phyloP scores from a whole-genome alignment of 2,888 invertebrate species.

The Spialia ferax region DNA sequence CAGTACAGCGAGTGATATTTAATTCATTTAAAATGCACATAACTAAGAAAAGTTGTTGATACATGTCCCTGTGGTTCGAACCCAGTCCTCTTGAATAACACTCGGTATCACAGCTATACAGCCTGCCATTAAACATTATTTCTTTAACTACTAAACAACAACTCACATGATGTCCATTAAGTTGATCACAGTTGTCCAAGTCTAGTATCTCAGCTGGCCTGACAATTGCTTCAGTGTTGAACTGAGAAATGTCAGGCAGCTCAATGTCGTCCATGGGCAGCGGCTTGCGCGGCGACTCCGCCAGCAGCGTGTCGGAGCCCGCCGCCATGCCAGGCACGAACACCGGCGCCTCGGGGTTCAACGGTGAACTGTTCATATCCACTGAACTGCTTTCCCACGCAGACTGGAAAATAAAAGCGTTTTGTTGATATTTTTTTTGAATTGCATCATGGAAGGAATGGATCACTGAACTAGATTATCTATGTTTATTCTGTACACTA shows the following conservation, averaged over 20 bases:
- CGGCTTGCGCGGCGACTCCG: conserved; percentile 92
- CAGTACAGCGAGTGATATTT: no score
- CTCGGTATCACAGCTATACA: no score
- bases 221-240: conserved; percentile 87
- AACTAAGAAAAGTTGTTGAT: no score
- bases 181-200: conserved; percentile 83
- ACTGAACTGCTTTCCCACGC: conserved; percentile 82
- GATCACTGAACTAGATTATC: no score
- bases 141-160: neutral
- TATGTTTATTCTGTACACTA: no score
- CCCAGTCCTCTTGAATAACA: no score
- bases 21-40: no score
- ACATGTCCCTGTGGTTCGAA: no score
- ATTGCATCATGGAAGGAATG: no score
- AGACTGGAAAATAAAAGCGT: conserved; percentile 66
- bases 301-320: conserved; percentile 84
- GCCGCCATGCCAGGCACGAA: conserved; percentile 90
- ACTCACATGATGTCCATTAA: conserved; percentile 86
- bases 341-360: conserved; percentile 95
- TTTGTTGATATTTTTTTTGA: no score
- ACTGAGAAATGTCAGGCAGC: conserved; percentile 87
- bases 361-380: conserved; percentile 91
- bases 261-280: conserved; percentile 88
- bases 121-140: no score
- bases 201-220: conserved; percentile 87